phyloP scores from a whole-genome alignment of 1,140 invertebrate species.

The Chironomus tepperi region DNA sequence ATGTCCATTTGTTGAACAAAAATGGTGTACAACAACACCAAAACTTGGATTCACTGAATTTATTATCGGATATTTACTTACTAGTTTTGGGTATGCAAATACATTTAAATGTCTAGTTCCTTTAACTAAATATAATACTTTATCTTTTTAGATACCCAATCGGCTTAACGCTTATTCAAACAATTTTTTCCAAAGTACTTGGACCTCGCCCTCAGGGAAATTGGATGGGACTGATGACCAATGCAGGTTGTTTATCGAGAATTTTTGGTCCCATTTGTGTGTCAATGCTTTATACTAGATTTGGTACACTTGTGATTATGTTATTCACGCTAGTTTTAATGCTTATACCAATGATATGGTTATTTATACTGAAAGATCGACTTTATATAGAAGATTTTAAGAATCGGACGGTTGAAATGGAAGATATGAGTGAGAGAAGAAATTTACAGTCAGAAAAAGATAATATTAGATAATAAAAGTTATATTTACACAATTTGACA shows the following conservation, averaged over 20 bases:
- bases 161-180: conserved; percentile 75
- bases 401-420: background rate
- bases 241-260: conserved; percentile 67
- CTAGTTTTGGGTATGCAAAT: conserved; percentile 61
- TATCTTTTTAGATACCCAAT: conserved; percentile 57
- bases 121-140: too few relatives aligned
- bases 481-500: background rate
- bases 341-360: conserved; percentile 53
- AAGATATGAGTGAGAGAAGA: background rate
- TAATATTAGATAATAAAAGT: background rate
- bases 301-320: conserved; percentile 61
- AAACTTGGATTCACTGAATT: conserved; percentile 64
- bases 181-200: conserved; percentile 80
- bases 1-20: conserved; percentile 56
- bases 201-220: conserved; percentile 78
- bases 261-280: conserved; percentile 81
- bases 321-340: conserved; percentile 39
- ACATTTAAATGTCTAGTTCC: too few relatives aligned
- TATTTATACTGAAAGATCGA: conserved; percentile 28
- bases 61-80: conserved; percentile 62
- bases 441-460: background rate
- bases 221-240: conserved; percentile 83
- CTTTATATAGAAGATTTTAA: background rate
- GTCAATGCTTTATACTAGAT: conserved; percentile 63
- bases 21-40: conserved; percentile 69